Base-by-base conservation (phyloP, 2,113 vertebrate species). In the Embiotoca jacksoni region DNA sequence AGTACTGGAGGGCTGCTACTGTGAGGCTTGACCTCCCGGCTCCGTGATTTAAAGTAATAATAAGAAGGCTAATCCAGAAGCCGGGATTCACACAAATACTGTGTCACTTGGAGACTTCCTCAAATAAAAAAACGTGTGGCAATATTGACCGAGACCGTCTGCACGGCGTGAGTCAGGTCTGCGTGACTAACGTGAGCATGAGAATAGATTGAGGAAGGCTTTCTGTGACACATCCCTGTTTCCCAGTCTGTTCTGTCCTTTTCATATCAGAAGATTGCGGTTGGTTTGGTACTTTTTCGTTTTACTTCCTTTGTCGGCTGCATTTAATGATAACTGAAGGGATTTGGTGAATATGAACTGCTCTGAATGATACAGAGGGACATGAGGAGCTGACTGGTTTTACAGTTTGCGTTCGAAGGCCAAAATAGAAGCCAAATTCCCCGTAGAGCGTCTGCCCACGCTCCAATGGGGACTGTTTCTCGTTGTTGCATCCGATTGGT, bases 121-220 rank as follows among this genome's bases (percentile, higher is more conserved):
- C 31, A 53, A 64, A 23, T 23, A 23, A n/a, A 59, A n/a, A 63
- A 62, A 47, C 56, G 61, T 89, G 68, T 83, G 64, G 55, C 55
- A 80, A 60, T 54, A 30, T 68, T 54, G 30, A 69, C 1, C 2
- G 44, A 63, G 54, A 55, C 36, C 44, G 69, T 68, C 32, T 60
- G 35, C 30, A 7, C 37, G 36, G 67, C 58, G 52, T 71, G 73
- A 84, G 73, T 75, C 82, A 81, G 65, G 47, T 65, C 54, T 35
- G 50, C 64, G 13, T 92, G 84, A 86, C 66, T 56, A 59, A 73
- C 3, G 16, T 54, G 15, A 46, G 55, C 33, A 53, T 64, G 11
- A 39, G 52, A 84, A 52, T 69, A 83, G 73, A 90, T 60, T 76
- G 59, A 67, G 76, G 82, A 86, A 91, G 70, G 31, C 32, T 55